Evolutionary conservation across 2,888 invertebrate genomes (phyloP), one percentile per base, ranked within the genome.

Genomic region (Dynastes tityus): DNA sequence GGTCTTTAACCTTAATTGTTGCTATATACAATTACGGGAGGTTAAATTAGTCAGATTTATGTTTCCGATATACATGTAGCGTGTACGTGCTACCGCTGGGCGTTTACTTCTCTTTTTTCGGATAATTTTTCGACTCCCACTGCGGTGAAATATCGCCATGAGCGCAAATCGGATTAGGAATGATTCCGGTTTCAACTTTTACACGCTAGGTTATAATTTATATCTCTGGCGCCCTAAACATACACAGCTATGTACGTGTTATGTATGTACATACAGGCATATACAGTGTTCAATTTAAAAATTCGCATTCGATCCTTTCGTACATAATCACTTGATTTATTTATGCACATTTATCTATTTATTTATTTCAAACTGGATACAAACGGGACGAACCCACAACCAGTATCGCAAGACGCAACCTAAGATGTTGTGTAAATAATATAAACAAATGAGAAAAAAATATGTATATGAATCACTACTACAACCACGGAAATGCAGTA

Each of bases 141-240:
- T 61, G 27, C 22, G 40, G 61, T 74, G 61, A 74, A 74, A 61
- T 74, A 74, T 74, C 63, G 73, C 61, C 22, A 63, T 27, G 61
- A 74, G 61, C 61, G 45, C 73, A 74, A 74, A 74, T 61, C 73
- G 73, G 58, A 74, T 74, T 74, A 74, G 73, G 29, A 61, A 61
- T 61, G 61, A 61, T 74, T 74, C 73, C 73, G 73, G 61, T 61
- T 61, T 74, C 61, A 74, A 74, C 61, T 74, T 74, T 74, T 61
- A 74, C 73, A 74, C 73, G 73, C 73, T 45, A 61, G 61, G 40
- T 74, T 74, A 74, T 74, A 74, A 74, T 61, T 74, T 74, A 61
- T 61, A 74, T 61, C 45, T 40, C 13, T 51, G 29, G 51, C n/a
- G 29, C 45, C 8, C 45, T 45, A 45, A 45, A 32, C 32, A 32